Conservation (phyloP, 2,113 vertebrate genomes). For the Fulmarus glacialis region DNA sequence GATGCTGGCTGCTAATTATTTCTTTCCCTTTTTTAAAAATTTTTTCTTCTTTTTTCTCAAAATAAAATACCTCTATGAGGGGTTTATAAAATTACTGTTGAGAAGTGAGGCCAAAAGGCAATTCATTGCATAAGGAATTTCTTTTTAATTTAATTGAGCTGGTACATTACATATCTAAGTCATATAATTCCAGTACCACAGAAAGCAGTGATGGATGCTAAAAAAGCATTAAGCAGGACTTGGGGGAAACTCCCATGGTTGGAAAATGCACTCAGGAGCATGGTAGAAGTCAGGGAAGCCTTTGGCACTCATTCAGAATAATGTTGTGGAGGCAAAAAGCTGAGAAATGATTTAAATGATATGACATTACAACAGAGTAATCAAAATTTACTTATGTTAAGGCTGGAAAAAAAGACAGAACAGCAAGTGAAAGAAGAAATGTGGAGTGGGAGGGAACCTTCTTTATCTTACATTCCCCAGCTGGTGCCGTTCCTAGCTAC, state of each 20-base stretch:
- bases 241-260: background rate
- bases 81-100: background rate
- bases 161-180: background rate
- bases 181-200: background rate
- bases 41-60: background rate
- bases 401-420: background rate
- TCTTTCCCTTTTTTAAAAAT: background rate
- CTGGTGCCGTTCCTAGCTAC: background rate
- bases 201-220: background rate
- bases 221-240: background rate
- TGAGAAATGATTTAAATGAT: background rate
- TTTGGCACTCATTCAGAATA: background rate
- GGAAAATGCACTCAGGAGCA: background rate
- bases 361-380: background rate
- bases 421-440: background rate
- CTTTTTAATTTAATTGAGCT: background rate
- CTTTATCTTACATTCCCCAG: background rate
- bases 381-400: background rate
- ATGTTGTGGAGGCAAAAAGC: background rate
- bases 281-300: background rate
- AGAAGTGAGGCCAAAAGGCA: background rate
- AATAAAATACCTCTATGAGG: background rate
- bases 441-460: background rate
- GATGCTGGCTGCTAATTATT: background rate
- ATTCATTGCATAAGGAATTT: background rate